Evolutionary conservation across 2,888 invertebrate species (phyloP).

Genomic region (Dolichopus griseipennis): DNA sequence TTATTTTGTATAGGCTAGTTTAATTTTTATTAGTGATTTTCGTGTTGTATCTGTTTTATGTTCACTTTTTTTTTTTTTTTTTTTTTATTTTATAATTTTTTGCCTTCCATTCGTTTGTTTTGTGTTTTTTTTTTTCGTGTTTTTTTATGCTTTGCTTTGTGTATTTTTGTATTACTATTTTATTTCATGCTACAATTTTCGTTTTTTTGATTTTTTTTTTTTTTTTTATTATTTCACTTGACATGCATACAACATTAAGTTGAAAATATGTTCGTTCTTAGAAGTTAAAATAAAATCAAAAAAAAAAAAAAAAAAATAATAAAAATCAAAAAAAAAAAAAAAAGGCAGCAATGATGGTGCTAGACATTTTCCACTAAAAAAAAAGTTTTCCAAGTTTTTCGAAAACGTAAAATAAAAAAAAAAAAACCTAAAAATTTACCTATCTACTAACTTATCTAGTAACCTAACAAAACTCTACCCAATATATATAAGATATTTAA

Average conservation of each 20-base stretch:
- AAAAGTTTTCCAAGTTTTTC: not conserved
- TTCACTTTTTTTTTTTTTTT: not conserved
- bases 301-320: no score
- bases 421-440: not conserved
- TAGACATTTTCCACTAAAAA: not conserved
- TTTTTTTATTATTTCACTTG: not conserved
- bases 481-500: no score
- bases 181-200: not conserved
- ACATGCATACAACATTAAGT: slow-evolving; percentile 3
- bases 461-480: no score
- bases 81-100: not conserved
- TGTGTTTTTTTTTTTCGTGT: not conserved
- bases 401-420: not conserved
- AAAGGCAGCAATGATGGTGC: not conserved
- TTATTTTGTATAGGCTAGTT: slow-evolving; percentile 26
- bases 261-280: not conserved
- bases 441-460: no score
- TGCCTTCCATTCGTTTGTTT: not conserved
- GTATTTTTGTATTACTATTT: not conserved
- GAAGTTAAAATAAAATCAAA: not conserved
- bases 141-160: not conserved
- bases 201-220: no score
- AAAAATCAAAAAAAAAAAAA: no score
- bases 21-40: slow-evolving; percentile 34
- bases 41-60: slow-evolving; percentile 11